phyloP scores from a whole-genome alignment of 35 echinoderm and acorn worm species.

The Amphiura filiformis region DNA sequence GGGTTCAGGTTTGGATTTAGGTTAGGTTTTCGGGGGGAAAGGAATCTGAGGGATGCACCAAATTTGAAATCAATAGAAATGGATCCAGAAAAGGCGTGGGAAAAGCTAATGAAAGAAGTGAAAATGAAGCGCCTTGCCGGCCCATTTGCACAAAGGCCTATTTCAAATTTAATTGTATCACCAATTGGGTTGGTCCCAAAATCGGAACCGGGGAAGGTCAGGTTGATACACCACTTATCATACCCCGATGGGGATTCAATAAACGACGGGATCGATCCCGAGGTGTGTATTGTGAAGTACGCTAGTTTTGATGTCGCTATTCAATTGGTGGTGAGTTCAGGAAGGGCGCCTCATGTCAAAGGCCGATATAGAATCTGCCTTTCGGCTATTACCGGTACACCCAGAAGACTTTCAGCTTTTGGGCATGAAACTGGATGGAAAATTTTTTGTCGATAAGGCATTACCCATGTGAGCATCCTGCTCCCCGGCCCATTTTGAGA shows the following conservation, averaged over 20 bases:
- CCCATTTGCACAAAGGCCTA: slow-evolving; percentile 3
- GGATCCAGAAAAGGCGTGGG: neutral
- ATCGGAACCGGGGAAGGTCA: slow-evolving; percentile 22
- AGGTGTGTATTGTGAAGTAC: slow-evolving; percentile 15
- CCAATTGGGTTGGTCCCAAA: slow-evolving; percentile 54
- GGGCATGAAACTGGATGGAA: neutral
- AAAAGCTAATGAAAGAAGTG: neutral
- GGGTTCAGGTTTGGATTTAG: neutral
- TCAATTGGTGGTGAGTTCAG: neutral
- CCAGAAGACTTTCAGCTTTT: slow-evolving; percentile 27
- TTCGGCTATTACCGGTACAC: slow-evolving; percentile 16
- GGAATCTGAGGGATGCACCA: neutral
- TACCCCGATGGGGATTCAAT: slow-evolving; percentile 38
- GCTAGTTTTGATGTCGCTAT: slow-evolving; percentile 6
- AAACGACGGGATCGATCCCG: slow-evolving; percentile 35
- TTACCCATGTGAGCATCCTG: slow-evolving; percentile 25
- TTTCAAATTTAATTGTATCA: slow-evolving; percentile 17
- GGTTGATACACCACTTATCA: slow-evolving; percentile 50
- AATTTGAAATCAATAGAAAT: neutral
- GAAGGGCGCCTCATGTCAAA: slow-evolving; percentile 23
- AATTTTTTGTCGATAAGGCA: slow-evolving; percentile 7
- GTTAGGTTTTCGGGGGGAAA: neutral
- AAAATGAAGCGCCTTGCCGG: neutral
- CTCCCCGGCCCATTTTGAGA: slow-evolving; percentile 31
- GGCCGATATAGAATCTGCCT: slow-evolving; percentile 35